Conservation (phyloP, 92 coral and sea anemone species). For the Bergia puertoricense region DNA sequence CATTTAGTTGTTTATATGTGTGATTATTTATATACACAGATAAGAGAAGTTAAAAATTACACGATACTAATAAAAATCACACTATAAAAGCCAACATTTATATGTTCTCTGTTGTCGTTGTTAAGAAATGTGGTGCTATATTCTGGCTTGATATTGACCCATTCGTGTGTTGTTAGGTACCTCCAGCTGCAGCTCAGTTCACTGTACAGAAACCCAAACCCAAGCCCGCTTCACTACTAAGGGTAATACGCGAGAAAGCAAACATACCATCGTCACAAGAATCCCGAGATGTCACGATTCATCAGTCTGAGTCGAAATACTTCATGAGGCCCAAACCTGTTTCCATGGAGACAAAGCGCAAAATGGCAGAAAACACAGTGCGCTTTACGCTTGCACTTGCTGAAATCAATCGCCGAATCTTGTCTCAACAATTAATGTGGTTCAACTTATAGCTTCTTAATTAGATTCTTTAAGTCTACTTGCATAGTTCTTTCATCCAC, state of each 20-base stretch:
- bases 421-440: conserved; percentile 36
- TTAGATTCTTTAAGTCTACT: neutral
- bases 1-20: too few relatives aligned
- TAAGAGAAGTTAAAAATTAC: too few relatives aligned
- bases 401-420: conserved; percentile 38
- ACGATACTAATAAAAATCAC: too few relatives aligned
- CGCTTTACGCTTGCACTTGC: conserved; percentile 33
- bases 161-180: neutral
- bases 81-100: too few relatives aligned
- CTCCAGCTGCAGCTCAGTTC: conserved; percentile 25
- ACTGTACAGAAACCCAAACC: conserved; percentile 11
- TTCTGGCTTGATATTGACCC: neutral
- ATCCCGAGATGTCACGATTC: neutral
- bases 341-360: conserved; percentile 28
- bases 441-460: conserved; percentile 14
- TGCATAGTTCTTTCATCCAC: neutral
- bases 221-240: conserved; percentile 12
- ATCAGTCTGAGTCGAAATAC: conserved; percentile 40
- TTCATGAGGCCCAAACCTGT: conserved; percentile 42
- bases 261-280: neutral
- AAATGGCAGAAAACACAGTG: conserved; percentile 12
- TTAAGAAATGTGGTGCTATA: too few relatives aligned
- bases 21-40: too few relatives aligned
- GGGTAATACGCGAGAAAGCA: conserved; percentile 4
- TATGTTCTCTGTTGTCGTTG: too few relatives aligned